Evolutionary conservation across 2,888 invertebrate species (phyloP).

Genomic region (Heterodera filipjevi): DNA sequence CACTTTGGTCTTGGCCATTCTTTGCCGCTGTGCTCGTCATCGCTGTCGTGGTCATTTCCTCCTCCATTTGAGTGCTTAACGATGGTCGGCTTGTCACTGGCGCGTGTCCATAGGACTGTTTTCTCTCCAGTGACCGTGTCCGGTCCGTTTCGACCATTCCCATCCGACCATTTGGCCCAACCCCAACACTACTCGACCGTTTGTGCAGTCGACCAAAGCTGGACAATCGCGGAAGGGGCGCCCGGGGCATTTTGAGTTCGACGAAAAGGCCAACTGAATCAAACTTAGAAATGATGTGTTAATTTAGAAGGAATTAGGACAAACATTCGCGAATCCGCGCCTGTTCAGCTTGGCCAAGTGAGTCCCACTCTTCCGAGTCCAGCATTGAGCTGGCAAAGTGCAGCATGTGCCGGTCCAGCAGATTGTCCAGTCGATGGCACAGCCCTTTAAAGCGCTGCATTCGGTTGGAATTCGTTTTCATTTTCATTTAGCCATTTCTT

Average conservation of each 20-base stretch:
- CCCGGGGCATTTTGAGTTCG: conserved; percentile 65
- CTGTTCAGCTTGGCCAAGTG: conserved; percentile 61
- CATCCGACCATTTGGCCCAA: conserved; percentile 28
- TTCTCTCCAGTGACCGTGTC: conserved; percentile 19
- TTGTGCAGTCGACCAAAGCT: conserved; percentile 62
- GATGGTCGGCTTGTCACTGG: not conserved
- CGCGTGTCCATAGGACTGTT: not conserved
- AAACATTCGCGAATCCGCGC: conserved; percentile 64
- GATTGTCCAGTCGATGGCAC: conserved; percentile 61
- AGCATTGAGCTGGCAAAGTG: conserved; percentile 72
- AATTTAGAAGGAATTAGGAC: not conserved
- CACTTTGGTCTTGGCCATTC: not conserved
- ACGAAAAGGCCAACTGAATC: conserved; percentile 65
- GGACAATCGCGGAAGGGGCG: conserved; percentile 65
- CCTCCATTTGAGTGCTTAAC: conserved; percentile 1
- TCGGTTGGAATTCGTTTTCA: not conserved
- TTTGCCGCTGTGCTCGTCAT: not conserved
- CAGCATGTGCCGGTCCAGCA: conserved; percentile 76
- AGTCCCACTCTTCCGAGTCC: conserved; percentile 62
- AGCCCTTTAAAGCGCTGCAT: conserved; percentile 55
- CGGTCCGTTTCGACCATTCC: not conserved
- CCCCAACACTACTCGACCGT: conserved; percentile 55
- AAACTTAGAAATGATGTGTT: not conserved
- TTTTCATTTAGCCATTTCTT: not conserved
- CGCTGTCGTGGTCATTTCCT: not conserved